phyloP scores from a whole-genome alignment of 2,888 invertebrate species.

The Leptopilina syphax region DNA sequence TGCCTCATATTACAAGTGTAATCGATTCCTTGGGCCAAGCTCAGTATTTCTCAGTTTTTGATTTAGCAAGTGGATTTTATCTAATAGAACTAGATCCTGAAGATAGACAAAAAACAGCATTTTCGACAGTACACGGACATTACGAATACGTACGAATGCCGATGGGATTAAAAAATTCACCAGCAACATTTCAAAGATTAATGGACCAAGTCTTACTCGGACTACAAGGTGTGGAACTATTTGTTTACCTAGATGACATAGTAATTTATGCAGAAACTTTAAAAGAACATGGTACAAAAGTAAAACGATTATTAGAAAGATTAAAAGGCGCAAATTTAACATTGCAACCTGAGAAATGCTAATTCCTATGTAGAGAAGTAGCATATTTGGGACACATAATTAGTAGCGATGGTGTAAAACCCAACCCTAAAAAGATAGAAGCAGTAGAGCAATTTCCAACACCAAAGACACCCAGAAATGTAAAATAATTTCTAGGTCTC shows the following conservation, averaged over 20 bases:
- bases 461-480: background rate
- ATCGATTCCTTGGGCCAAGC: slow-evolving; percentile 55
- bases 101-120: slow-evolving; percentile 52
- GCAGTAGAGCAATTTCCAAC: background rate
- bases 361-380: too few relatives aligned
- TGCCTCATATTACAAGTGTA: slow-evolving; percentile 56
- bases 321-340: too few relatives aligned
- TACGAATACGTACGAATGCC: slow-evolving; percentile 62
- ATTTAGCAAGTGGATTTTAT: slow-evolving; percentile 55
- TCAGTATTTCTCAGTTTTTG: slow-evolving; percentile 56
- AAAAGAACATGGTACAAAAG: too few relatives aligned
- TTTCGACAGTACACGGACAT: slow-evolving; percentile 61
- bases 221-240: too few relatives aligned
- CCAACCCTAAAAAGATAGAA: background rate
- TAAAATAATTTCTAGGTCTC: background rate
- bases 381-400: background rate
- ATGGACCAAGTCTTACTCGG: too few relatives aligned
- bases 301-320: too few relatives aligned
- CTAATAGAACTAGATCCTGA: slow-evolving; percentile 44
- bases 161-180: slow-evolving; percentile 56
- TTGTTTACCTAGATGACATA: too few relatives aligned
- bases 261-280: too few relatives aligned
- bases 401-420: background rate
- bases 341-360: too few relatives aligned
- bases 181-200: background rate